A percentile compares a stretch with the other conserved stretches of the same genome.
These are phyloP conservation scores for Elephas maximus DNA, from an alignment of 2,113 vertebrate species.

Conservation along the genomic window DNA sequence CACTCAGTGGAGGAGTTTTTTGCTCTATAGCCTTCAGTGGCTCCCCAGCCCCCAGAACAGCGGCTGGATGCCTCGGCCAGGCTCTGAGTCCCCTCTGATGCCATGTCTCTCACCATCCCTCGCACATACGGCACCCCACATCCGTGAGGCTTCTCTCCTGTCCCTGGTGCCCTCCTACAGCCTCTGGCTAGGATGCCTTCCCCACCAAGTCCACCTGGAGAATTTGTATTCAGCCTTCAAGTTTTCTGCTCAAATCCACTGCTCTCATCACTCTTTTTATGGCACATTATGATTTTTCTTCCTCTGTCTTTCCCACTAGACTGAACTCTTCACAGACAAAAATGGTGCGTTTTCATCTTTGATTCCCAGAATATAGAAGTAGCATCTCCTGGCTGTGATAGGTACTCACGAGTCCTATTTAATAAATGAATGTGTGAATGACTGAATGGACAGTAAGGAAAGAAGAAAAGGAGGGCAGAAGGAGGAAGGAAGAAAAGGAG, in stretches of 20 bases:
- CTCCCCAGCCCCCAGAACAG: background rate
- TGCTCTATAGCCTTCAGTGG: background rate
- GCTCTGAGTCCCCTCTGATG: background rate
- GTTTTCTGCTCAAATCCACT: background rate
- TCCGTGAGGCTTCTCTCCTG: no score
- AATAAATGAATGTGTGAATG: background rate
- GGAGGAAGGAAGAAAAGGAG: background rate
- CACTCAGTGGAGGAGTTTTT: background rate
- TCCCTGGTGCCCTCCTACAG: accelerated
- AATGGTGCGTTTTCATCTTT: background rate
- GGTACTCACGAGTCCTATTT: background rate
- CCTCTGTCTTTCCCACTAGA: background rate
- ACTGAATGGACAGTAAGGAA: background rate
- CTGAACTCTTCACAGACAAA: background rate
- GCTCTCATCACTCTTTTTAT: background rate
- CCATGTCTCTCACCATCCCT: accelerated
- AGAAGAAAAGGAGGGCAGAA: background rate
- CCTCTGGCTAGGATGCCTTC: background rate
- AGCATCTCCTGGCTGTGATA: background rate
- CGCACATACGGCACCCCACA: accelerated
- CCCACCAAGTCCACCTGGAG: background rate
- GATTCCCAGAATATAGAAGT: background rate
- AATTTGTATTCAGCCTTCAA: background rate
- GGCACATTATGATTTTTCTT: no score
- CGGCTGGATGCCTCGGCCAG: accelerated